These are phyloP conservation scores for Myrmecobius fasciatus DNA, from an alignment of 2,113 vertebrate genomes.

Conservation along the genomic window DNA sequence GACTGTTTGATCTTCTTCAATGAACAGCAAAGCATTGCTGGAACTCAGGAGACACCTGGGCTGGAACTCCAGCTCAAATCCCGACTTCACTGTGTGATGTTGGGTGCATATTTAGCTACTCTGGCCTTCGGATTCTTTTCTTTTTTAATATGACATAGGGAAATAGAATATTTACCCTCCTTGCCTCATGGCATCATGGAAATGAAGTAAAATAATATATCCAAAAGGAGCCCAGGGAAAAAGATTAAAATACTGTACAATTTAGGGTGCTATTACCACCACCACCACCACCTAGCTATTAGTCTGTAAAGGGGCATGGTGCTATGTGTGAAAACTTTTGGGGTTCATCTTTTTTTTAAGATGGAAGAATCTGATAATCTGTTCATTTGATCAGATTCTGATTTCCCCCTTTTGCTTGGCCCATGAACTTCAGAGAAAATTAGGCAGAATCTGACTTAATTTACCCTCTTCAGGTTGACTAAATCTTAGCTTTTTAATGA, in stretches of 20 bases:
- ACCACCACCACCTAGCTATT: background rate
- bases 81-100: background rate
- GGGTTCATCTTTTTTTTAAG: background rate
- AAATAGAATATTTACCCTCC: background rate
- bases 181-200: background rate
- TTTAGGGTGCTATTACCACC: background rate
- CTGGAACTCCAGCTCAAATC: background rate
- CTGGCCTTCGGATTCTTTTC: background rate
- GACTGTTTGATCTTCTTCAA: background rate
- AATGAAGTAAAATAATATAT: background rate
- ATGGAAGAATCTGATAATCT: background rate
- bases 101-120: background rate
- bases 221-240: background rate
- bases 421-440: background rate
- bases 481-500: background rate
- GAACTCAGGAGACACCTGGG: background rate
- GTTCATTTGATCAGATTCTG: background rate
- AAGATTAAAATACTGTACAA: background rate
- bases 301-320: background rate
- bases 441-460: background rate
- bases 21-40: background rate
- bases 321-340: background rate
- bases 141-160: background rate
- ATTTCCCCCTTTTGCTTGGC: background rate
- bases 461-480: background rate